phyloP scores from a whole-genome alignment of 2,888 invertebrate species.

The Clepsis dumicolana region DNA sequence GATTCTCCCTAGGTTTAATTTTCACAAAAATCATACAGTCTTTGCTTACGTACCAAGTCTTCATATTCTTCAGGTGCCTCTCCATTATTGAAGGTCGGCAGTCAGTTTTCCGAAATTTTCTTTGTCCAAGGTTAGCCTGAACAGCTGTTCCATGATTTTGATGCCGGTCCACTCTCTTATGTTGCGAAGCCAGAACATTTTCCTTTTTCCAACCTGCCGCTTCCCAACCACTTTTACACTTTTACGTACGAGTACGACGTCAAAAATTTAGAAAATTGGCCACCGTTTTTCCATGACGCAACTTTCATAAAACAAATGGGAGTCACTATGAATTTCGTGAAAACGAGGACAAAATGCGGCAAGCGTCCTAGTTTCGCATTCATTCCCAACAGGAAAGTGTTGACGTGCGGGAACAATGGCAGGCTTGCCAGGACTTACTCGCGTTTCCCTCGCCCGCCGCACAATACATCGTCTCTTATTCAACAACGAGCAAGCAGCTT shows the following conservation, averaged over 20 bases:
- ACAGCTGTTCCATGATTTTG: no score
- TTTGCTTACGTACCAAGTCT: background rate
- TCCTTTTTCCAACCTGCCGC: no score
- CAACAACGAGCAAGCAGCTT: constrained; percentile 24
- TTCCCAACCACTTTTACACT: no score
- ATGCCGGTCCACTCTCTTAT: no score
- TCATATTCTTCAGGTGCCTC: no score
- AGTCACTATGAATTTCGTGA: constrained; percentile 28
- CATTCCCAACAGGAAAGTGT: constrained; percentile 37
- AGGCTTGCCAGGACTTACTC: constrained; percentile 35
- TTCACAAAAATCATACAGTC: background rate
- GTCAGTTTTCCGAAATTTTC: no score
- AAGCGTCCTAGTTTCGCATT: constrained; percentile 36
- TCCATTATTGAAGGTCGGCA: no score
- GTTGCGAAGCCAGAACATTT: no score
- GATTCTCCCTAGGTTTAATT: no score
- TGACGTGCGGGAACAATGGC: constrained; percentile 35
- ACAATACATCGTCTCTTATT: constrained; percentile 37
- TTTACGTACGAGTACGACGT: no score
- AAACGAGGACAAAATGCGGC: constrained; percentile 23
- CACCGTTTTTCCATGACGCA: background rate
- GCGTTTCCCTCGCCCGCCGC: constrained; percentile 12
- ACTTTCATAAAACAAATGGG: background rate
- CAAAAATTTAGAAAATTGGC: background rate
- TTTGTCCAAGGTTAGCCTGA: no score